These are phyloP conservation scores for Xiphydria camelus DNA, from an alignment of 2,888 invertebrate species.

Conservation along the genomic window DNA sequence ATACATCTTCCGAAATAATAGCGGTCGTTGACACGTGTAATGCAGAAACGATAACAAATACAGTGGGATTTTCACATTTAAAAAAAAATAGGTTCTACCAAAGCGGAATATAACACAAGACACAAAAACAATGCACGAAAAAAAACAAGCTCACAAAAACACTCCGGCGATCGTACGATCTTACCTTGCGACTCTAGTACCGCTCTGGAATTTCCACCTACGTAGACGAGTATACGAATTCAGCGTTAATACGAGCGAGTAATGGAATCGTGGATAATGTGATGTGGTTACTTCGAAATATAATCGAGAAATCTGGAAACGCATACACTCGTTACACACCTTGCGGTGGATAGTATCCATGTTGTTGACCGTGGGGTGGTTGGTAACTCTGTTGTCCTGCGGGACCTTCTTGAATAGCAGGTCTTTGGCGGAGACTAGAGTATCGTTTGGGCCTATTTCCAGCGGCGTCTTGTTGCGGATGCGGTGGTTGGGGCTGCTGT, in stretches of 20 bases:
- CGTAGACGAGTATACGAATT: constrained; percentile 38
- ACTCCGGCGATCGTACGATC: constrained; percentile 17
- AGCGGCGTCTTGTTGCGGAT: constrained; percentile 46
- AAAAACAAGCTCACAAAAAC: not conserved
- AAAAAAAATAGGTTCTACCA: not conserved
- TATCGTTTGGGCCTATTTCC: constrained; percentile 67
- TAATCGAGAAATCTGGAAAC: not conserved
- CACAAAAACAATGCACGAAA: constrained; percentile 18
- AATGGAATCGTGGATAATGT: no score
- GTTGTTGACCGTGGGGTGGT: constrained; percentile 35
- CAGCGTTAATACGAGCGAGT: constrained; percentile 29
- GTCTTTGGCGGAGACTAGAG: constrained; percentile 68
- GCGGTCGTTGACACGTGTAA: not conserved
- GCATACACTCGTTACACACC: no score
- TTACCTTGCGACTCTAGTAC: constrained; percentile 56
- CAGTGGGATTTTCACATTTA: not conserved
- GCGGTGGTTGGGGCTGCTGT: constrained; percentile 53
- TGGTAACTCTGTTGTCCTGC: constrained; percentile 46
- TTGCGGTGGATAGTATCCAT: constrained; percentile 53
- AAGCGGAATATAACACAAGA: constrained; percentile 7
- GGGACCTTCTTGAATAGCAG: constrained; percentile 49
- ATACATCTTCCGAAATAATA: constrained; percentile 8
- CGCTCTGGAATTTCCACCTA: constrained; percentile 55
- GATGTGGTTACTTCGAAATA: no score
- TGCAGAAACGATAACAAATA: not conserved